phyloP scores from a whole-genome alignment of 1,140 invertebrate genomes.

The Battus philenor region DNA sequence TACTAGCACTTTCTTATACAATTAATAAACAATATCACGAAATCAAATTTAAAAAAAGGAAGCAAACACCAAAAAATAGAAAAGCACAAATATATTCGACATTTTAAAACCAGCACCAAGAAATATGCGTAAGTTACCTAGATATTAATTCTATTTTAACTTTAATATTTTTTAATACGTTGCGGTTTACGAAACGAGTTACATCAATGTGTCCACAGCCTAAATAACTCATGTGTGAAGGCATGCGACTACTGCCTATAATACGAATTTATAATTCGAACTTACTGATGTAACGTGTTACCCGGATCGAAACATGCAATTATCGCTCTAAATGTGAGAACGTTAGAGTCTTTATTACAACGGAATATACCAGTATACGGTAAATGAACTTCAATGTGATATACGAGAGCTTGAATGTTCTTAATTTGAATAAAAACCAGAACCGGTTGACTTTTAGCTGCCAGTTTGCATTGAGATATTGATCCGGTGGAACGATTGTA shows the following conservation, averaged over 20 bases:
- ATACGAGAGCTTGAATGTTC: constrained; percentile 7
- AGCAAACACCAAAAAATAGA: too few relatives aligned
- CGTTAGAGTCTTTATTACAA: constrained; percentile 1
- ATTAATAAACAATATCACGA: too few relatives aligned
- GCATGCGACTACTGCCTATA: constrained; percentile 14
- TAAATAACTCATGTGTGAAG: constrained; percentile 10
- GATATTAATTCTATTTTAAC: neutral
- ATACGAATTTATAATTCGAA: constrained; percentile 13
- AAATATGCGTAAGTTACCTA: neutral
- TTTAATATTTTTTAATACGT: too few relatives aligned
- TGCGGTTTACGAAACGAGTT: neutral
- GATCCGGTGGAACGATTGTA: constrained; percentile 1
- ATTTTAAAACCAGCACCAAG: neutral
- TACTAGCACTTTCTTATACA: too few relatives aligned
- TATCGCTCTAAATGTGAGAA: neutral
- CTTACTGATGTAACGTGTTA: constrained; percentile 14
- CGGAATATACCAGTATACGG: neutral
- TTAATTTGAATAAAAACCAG: constrained; percentile 14
- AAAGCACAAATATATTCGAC: neutral
- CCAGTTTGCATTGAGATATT: constrained; percentile 15
- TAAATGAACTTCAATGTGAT: constrained; percentile 8
- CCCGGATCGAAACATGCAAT: neutral
- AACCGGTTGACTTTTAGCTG: constrained; percentile 15
- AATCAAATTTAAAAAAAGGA: too few relatives aligned
- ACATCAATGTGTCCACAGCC: constrained; percentile 11